Conservation (phyloP, 2,113 vertebrate species). For the Cichladusa arquata region DNA sequence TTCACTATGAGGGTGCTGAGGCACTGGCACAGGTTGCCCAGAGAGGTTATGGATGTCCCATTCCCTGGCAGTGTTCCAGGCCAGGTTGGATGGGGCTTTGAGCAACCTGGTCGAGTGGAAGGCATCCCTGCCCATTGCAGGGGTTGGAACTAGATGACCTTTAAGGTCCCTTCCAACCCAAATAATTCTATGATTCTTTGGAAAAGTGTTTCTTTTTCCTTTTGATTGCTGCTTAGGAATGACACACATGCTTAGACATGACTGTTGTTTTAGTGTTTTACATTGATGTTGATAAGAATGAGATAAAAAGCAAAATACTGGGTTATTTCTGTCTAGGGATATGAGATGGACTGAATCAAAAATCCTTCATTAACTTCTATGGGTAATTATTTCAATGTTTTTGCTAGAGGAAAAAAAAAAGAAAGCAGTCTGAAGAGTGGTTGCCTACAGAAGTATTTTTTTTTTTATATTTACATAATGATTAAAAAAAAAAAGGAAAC, state of each 20-base stretch:
- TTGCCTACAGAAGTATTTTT: not conserved
- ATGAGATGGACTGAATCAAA: not conserved
- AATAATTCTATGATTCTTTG: not conserved
- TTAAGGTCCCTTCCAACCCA: not conserved
- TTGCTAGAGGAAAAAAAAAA: not conserved
- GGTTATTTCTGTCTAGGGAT: not conserved
- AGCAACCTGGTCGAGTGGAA: not conserved
- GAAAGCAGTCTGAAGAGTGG: not conserved
- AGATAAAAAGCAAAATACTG: not conserved
- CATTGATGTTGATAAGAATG: not conserved
- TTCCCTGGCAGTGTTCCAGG: not conserved
- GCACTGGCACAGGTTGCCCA: not conserved
- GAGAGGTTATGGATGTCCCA: not conserved
- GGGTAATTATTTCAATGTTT: not conserved
- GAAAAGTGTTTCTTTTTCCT: not conserved
- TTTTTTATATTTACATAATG: not conserved
- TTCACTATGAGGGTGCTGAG: not conserved
- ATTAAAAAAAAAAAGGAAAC: not conserved
- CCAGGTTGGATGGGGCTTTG: rapidly evolving
- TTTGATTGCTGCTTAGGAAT: not conserved
- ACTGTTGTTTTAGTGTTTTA: not conserved
- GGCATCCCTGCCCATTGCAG: rapidly evolving
- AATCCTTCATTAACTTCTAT: slow-evolving; percentile 12
- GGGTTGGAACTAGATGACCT: not conserved
- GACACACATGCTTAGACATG: not conserved